Base-by-base conservation (phyloP, 1,140 invertebrate species). In the Eupristina koningsbergeri region DNA sequence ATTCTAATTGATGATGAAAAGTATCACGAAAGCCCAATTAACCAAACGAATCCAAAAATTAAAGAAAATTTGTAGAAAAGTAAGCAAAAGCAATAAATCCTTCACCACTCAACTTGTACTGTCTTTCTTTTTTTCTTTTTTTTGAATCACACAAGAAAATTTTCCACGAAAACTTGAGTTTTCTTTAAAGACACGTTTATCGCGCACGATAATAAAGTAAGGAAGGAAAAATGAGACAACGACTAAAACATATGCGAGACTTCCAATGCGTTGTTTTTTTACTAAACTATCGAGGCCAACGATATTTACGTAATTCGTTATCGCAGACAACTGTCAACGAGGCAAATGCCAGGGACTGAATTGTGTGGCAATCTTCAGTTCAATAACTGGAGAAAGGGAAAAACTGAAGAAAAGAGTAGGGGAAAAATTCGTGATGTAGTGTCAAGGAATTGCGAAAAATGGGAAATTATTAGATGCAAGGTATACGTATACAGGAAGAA, bases 251-350 rank as follows among this genome's bases (percentile, higher is more conserved):
- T 22, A 50, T 6, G 45, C 73, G 73, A 67, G n/a, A 0, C 50
- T 50, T 26, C 19, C 3, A 64, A 17, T 47, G 63, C 41, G 78
- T 45, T 26, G 3, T 41, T 58, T 45, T 50, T 80, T 80, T 53
- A 69, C 78, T 45, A 41, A 39, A 34, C 15, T 80, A 53, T 50
- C 36, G 73, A 82, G 81, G 81, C 73, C 58, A 67, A 41, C 71
- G 69, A 26, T 81, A 67, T 82, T 76, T 82, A 82, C 61, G 71
- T 39, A 75, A 76, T 53, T 76, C 73, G 29, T 76, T 82, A 82
- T 75, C 73, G 53, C 41, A 50, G 41, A 31, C 29, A 31, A 76
- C 81, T 76, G 81, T 39, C 50, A 36, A 36, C 61, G 53, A 77
- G 75, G 75, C 75, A 53, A 77, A 53, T 53, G 75, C 53, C 11